These are phyloP conservation scores for Corythaixoides concolor DNA, from an alignment of 2,113 vertebrate species.

Conservation along the genomic window DNA sequence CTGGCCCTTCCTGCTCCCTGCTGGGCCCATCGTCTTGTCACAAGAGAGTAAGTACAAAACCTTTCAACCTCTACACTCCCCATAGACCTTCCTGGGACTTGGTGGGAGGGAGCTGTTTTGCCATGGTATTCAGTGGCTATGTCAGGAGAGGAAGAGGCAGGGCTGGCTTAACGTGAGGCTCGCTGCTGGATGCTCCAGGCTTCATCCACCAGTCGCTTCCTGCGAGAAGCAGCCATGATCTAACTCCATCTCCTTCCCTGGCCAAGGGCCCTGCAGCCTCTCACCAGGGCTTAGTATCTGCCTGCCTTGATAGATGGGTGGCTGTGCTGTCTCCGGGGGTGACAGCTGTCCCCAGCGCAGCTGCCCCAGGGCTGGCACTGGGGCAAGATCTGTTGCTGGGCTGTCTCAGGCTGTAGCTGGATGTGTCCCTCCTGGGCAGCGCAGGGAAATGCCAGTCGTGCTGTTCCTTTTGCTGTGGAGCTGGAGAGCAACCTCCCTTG, in stretches of 20 bases:
- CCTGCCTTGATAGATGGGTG: background rate
- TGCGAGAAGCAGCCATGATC: background rate
- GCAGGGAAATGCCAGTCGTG: background rate
- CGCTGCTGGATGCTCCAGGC: background rate
- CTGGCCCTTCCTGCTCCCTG: background rate
- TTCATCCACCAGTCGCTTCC: background rate
- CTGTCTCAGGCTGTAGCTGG: background rate
- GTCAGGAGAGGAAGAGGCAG: background rate
- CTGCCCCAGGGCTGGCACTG: fast-evolving
- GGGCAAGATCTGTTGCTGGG: background rate
- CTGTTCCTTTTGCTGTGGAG: background rate
- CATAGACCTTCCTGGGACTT: background rate
- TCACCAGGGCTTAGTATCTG: background rate
- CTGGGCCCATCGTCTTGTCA: background rate
- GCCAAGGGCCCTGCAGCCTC: background rate
- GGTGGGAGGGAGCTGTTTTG: background rate
- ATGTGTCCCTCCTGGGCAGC: background rate
- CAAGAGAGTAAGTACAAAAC: background rate
- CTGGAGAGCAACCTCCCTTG: background rate
- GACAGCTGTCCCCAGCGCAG: background rate
- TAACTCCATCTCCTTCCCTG: background rate
- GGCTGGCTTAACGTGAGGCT: background rate
- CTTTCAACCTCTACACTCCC: background rate
- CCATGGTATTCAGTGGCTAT: background rate
- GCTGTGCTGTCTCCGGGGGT: background rate